A percentile compares a stretch with the other conserved stretches of the same genome.
These are phyloP conservation scores for Pseudolaguvia tuberculata DNA, from an alignment of 2,113 vertebrate species.

Conservation along the genomic window DNA sequence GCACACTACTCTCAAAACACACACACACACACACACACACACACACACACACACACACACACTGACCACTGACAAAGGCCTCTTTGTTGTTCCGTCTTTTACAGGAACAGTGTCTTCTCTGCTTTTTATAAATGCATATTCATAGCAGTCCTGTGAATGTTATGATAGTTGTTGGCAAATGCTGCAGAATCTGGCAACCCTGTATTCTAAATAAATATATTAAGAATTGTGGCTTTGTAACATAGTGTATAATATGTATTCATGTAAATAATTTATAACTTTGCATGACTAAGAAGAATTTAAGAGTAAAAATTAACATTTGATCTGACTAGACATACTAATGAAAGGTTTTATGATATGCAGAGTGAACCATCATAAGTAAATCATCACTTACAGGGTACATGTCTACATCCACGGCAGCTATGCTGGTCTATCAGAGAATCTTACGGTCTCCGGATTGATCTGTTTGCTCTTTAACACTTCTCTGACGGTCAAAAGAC, in stretches of 20 bases:
- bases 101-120: no score
- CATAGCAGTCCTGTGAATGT: background rate
- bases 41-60: constrained; percentile 37
- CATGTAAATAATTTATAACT: background rate
- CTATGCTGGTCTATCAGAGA: constrained; percentile 69
- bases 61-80: constrained; percentile 67
- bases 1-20: constrained; percentile 40
- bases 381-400: constrained; percentile 68
- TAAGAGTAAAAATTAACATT: background rate
- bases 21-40: constrained; percentile 40
- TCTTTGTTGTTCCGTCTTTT: constrained; percentile 59
- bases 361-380: background rate
- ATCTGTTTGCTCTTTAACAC: constrained; percentile 52
- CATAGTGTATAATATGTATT: background rate
- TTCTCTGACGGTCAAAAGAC: background rate
- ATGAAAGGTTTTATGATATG: background rate
- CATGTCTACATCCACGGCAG: constrained; percentile 75
- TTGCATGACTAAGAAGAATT: background rate
- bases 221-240: background rate
- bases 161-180: background rate
- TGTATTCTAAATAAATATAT: background rate
- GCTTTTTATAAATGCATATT: constrained; percentile 26
- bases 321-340: background rate
- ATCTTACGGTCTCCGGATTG: constrained; percentile 46
- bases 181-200: background rate